phyloP scores from a whole-genome alignment of 2,797 vertebrate genomes.

The Cheirogaleus major region DNA sequence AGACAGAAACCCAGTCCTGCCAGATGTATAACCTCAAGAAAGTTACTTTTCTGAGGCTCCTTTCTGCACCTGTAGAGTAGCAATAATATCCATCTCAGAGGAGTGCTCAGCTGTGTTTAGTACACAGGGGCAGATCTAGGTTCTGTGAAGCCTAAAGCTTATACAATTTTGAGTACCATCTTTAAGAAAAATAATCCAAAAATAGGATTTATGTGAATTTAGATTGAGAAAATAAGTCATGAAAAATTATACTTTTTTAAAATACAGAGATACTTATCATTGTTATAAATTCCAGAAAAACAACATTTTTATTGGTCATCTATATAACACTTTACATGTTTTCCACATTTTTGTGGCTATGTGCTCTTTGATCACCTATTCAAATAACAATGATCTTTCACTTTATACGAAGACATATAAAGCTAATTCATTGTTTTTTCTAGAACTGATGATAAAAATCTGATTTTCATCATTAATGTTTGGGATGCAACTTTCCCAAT shows the following conservation, averaged over 20 bases:
- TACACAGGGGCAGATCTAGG: neutral
- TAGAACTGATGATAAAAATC: neutral
- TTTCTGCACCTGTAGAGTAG: neutral
- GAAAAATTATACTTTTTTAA: neutral
- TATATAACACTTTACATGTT: no score
- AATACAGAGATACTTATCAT: neutral
- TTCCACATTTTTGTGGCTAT: no score
- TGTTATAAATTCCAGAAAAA: no score
- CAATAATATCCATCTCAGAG: neutral
- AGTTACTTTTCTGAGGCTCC: neutral
- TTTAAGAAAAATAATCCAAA: slow-evolving; percentile 4
- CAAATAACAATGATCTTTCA: no score
- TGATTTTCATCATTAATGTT: neutral
- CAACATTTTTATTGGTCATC: no score
- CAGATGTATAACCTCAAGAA: neutral
- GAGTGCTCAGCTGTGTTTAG: neutral
- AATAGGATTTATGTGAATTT: neutral
- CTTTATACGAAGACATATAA: neutral
- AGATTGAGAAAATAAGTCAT: neutral
- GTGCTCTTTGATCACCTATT: no score
- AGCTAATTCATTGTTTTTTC: neutral
- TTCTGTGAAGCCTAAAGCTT: neutral
- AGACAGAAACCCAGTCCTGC: neutral
- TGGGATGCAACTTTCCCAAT: neutral
- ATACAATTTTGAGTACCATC: neutral